Percentiles rank a stretch among this genome's conserved stretches.
These are phyloP conservation scores for Ictidomys tridecemlineatus DNA, from an alignment of 2,113 vertebrate species.

Conservation along the genomic window DNA sequence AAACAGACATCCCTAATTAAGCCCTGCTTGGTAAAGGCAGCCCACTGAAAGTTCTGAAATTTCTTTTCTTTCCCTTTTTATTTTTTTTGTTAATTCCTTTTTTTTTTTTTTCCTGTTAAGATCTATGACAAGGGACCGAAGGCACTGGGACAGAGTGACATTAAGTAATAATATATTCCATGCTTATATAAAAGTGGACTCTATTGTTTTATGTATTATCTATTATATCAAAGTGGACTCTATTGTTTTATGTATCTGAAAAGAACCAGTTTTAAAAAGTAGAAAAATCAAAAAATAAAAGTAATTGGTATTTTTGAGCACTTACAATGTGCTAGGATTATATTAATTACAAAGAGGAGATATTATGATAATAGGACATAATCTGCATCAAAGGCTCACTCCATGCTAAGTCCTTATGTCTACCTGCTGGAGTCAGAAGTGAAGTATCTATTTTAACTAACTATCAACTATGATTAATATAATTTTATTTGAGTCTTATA, in stretches of 20 bases:
- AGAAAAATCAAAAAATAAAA: too few species aligned
- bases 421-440: neutral
- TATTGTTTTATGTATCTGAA: too few species aligned
- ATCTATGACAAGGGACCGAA: neutral
- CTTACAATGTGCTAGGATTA: neutral
- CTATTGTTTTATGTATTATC: too few species aligned
- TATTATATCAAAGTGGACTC: too few species aligned
- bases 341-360: neutral
- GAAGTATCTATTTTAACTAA: neutral
- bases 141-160: neutral
- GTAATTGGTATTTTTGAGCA: neutral
- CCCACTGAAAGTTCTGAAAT: neutral
- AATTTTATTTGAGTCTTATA: neutral
- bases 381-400: neutral
- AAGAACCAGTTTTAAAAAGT: neutral
- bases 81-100: too few species aligned
- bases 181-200: too few species aligned
- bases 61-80: neutral
- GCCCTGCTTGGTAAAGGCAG: neutral
- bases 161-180: neutral
- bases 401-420: neutral
- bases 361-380: neutral
- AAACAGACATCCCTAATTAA: neutral
- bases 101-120: neutral
- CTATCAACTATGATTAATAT: neutral